phyloP scores from a whole-genome alignment of 2,113 vertebrate species.

The Ellobius talpinus region DNA sequence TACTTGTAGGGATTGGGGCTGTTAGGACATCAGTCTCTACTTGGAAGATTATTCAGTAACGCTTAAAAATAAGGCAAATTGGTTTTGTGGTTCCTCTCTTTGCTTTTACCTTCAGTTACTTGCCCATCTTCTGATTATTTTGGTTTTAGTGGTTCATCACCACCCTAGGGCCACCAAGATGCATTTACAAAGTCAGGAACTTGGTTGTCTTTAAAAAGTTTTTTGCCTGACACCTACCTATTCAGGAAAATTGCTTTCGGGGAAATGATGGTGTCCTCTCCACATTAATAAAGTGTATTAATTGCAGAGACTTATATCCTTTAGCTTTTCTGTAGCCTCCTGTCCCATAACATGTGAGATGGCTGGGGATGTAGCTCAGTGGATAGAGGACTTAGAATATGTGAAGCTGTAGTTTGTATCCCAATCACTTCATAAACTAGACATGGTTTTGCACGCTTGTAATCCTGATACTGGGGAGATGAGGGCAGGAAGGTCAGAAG shows the following conservation, averaged over 20 bases:
- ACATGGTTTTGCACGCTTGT: not conserved
- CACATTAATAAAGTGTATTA: slow-evolving; percentile 23
- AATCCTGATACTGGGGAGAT: not conserved
- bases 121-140: slow-evolving; percentile 59
- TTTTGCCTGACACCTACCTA: not conserved
- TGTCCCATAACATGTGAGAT: not conserved
- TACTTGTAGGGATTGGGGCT: slow-evolving; percentile 49
- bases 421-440: too few species aligned
- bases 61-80: slow-evolving; percentile 74
- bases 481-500: too few species aligned
- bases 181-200: slow-evolving; percentile 66
- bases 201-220: slow-evolving; percentile 41
- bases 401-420: not conserved
- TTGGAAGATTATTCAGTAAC: slow-evolving; percentile 56
- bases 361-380: not conserved
- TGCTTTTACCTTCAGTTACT: slow-evolving; percentile 75
- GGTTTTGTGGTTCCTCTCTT: slow-evolving; percentile 72
- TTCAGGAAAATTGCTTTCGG: slow-evolving; percentile 14
- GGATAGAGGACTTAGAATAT: not conserved
- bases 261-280: not conserved
- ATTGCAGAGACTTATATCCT: slow-evolving; percentile 4
- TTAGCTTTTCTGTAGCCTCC: slow-evolving; percentile 40
- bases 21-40: slow-evolving; percentile 46
- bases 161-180: not conserved
- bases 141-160: slow-evolving; percentile 73